Percentiles rank a stretch among this genome's conserved stretches.
Evolutionary conservation across 2,113 vertebrate species (phyloP).

Genomic region (Glaucomys volans): DNA sequence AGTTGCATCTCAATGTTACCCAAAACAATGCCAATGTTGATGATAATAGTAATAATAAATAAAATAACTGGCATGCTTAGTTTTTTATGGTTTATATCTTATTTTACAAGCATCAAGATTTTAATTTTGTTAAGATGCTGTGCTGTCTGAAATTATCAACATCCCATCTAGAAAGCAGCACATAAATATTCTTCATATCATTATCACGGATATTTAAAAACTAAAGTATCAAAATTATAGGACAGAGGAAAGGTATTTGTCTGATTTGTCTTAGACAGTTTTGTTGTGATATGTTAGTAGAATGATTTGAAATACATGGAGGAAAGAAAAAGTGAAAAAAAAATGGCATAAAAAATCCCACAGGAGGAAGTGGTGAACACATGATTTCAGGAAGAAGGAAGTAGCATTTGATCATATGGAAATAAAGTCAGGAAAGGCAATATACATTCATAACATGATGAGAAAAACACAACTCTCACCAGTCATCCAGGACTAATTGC

Average conservation of each 20-base stretch:
- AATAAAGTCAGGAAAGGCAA: not conserved
- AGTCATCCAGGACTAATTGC: not conserved
- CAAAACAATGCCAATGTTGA: not conserved
- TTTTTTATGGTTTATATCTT: not conserved
- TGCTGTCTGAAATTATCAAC: not conserved
- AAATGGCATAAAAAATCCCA: not conserved
- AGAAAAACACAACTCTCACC: not conserved
- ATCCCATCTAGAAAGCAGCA: not conserved
- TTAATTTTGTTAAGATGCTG: not conserved
- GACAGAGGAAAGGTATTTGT: not conserved
- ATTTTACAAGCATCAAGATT: not conserved
- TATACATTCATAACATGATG: not conserved
- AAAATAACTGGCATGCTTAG: not conserved
- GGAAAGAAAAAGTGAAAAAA: not conserved
- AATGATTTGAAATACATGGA: not conserved
- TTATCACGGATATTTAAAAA: not conserved
- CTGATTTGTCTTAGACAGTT: not conserved
- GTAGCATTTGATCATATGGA: not conserved
- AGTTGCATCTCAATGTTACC: not conserved
- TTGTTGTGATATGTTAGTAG: not conserved
- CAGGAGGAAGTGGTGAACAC: not conserved
- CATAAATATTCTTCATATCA: not conserved
- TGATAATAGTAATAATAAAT: not conserved
- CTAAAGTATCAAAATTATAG: not conserved
- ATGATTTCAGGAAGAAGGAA: not conserved